Base-by-base conservation (phyloP, 1,140 invertebrate species). In the Rhynchophorus ferrugineus region DNA sequence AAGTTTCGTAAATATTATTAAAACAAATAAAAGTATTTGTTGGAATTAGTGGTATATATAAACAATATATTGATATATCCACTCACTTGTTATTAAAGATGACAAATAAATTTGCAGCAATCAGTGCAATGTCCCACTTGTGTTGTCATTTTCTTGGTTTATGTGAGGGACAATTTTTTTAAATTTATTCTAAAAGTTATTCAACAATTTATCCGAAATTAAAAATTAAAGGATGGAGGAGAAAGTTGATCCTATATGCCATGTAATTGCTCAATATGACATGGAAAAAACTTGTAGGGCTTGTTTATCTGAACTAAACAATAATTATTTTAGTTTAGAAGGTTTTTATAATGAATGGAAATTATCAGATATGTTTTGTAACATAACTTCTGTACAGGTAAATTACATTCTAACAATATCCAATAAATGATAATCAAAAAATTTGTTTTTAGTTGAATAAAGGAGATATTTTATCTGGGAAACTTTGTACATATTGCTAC, bases 301-400 rank as follows among this genome's bases (percentile, higher is more conserved):
- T 22, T 54, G 51, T 36, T 43, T 54, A 41, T 34, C 11, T 21
- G 24, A 29, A 41, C 21, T 47, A 13, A 6, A 54, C 39, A 47
- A 18, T 11, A 17, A 47, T 8, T 54, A 37, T 16, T 52, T 52
- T 39, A 42, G 14, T 22, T 22, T 54, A 19, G 51, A 39, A 34
- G 41, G 44, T 13, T 41, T 19, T 34, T 54, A 54, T 42, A 19
- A 46, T n/a, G 51, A 54, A 3, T 34, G 13, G 13, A 47, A 47
- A 13, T 17, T 54, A 33, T 8, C 42, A 5, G 51, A 54, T 20
- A 54, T 54, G 14, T 54, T 47, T 24, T 14, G 35, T 19, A 54
- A 54, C 33, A 44, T 54, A 7, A 46, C 44, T 33, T 53, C 50
- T 5, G 16, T 46, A 3, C 17, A 45, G 50, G 50, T 46, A 39